Conservation (phyloP, 2,113 vertebrate species). For the Chamaetylas fuelleborni region DNA sequence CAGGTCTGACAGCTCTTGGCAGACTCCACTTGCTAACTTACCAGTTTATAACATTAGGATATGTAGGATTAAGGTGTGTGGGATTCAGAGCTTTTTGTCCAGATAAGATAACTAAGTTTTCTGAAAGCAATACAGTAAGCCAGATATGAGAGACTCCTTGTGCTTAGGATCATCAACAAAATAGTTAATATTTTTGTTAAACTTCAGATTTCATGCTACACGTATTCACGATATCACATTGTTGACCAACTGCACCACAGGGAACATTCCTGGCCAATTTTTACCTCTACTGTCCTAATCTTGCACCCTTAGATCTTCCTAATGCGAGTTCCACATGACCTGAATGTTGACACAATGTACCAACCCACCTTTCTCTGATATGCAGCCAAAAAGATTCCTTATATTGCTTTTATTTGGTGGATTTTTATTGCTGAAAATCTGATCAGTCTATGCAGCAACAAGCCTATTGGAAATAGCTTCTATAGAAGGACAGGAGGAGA, state of each 20-base stretch:
- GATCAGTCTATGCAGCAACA: not conserved
- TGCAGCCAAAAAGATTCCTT: not conserved
- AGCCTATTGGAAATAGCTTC: not conserved
- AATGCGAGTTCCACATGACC: not conserved
- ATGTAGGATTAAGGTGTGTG: not conserved
- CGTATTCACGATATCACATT: not conserved
- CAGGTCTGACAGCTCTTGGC: constrained; percentile 3
- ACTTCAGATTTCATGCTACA: not conserved
- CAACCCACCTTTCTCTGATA: not conserved
- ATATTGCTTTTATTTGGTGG: not conserved
- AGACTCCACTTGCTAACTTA: not conserved
- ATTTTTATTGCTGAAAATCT: not conserved
- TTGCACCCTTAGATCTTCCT: not conserved
- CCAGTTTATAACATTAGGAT: not conserved
- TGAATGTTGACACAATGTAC: not conserved
- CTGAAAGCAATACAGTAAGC: not conserved
- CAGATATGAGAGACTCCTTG: not conserved
- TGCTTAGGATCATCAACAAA: not conserved
- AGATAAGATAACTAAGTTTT: not conserved
- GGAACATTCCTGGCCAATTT: not conserved
- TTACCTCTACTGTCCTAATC: not conserved
- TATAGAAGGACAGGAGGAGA: not conserved
- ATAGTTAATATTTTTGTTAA: not conserved
- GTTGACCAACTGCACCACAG: not conserved
- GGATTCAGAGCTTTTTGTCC: not conserved